Evolutionary conservation across 2,888 invertebrate species (phyloP), one percentile per base, ranked within the genome.

Genomic region (Drymonia ruficornis): DNA sequence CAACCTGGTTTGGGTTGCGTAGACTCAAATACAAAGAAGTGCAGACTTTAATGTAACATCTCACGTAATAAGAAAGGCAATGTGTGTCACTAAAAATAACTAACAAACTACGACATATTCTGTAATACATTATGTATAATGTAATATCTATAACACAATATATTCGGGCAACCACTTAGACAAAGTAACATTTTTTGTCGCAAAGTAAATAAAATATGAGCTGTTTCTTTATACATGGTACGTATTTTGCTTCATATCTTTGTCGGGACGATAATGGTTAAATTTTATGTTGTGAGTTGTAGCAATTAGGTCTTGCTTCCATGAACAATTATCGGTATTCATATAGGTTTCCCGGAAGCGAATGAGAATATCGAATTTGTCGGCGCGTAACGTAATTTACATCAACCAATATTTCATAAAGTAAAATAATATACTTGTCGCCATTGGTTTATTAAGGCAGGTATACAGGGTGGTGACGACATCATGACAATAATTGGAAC

Each of bases 151-250:
- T 3, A 9, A 36, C n/a, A 13, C 13, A n/a, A 36, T 36, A 3
- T 36, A n/a, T 36, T 36, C 36, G 11, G n/a, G 31, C 40, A 40
- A 40, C 16, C 40, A 40, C 40, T 40, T 40, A 16, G 9, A 8
- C 16, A 16, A 16, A 40, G 16, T 9, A 15, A 40, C 16, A 16
- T 16, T 16, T 40, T 16, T 40, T 40, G 16, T 16, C 13, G 9
- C 16, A 16, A 40, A 40, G n/a, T 40, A 40, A 9, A 40, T 40
- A 16, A 40, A 5, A 40, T 40, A 40, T 40, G 40, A 40, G 40
- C 1, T 16, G 40, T 40, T 16, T n/a, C 31, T 31, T 9, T 11
- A 9, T 9, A 31, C 31, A 9, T 31, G 31, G 1, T 11, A 11
- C 36, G n/a, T 13, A 3, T 36, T n/a, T 13, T 36, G 13, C 36